These are phyloP conservation scores for Lutra lutra DNA, from an alignment of 2,797 vertebrate genomes.

Conservation along the genomic window DNA sequence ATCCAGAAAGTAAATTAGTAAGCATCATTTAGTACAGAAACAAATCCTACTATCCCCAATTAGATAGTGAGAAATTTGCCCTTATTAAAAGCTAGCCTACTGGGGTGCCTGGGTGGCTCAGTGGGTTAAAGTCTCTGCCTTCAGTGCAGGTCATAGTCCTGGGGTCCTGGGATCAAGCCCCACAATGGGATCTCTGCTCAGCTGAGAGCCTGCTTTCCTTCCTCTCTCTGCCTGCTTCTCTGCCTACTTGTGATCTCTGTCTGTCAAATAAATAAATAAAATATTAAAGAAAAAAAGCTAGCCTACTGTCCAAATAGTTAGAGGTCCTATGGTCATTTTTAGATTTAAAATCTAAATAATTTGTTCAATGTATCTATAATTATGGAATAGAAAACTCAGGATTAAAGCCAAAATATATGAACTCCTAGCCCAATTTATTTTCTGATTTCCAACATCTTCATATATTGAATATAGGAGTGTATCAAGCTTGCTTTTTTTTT, in stretches of 20 bases:
- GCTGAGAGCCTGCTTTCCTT: too few species aligned
- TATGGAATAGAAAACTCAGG: not conserved
- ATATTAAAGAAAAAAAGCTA: not conserved
- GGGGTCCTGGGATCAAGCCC: too few species aligned
- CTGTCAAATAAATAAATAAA: too few species aligned
- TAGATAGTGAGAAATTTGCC: not conserved
- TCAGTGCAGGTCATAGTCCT: too few species aligned
- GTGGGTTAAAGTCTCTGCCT: too few species aligned
- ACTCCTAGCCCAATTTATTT: not conserved
- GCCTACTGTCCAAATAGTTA: not conserved
- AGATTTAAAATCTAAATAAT: not conserved
- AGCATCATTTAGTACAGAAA: not conserved
- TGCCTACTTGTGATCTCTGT: too few species aligned
- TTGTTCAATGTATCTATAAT: not conserved
- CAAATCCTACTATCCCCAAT: not conserved
- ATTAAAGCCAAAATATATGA: not conserved
- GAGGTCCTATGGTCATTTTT: not conserved
- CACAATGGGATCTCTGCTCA: too few species aligned
- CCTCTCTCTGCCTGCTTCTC: too few species aligned
- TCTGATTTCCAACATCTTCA: not conserved
- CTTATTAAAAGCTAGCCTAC: not conserved
- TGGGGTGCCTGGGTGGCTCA: too few species aligned
- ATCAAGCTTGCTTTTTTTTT: not conserved
- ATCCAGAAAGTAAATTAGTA: not conserved
- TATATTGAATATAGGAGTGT: not conserved